Conservation (phyloP, 2,888 invertebrate genomes). For the Anaspis maculata region DNA sequence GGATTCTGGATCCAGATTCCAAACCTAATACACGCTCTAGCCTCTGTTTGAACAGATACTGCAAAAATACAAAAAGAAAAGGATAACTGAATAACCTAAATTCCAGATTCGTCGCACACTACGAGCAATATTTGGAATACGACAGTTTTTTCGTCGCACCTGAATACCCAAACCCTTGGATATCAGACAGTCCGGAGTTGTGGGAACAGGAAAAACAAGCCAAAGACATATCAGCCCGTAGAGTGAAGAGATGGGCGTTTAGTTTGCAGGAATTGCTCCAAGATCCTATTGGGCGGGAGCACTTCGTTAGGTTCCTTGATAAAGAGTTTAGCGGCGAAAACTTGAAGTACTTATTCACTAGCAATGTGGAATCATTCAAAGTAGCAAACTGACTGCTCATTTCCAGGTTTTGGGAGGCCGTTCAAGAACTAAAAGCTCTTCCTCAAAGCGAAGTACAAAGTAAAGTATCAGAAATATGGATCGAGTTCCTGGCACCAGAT, state of each 20-base stretch:
- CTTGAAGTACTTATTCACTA: slow-evolving; percentile 65
- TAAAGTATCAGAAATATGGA: slow-evolving; percentile 82
- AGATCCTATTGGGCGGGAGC: slow-evolving; percentile 93
- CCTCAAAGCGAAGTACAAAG: slow-evolving; percentile 77
- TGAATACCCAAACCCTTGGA: slow-evolving; percentile 96
- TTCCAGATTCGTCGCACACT: slow-evolving; percentile 80
- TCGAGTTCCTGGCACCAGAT: slow-evolving; percentile 87
- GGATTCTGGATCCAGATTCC: no score
- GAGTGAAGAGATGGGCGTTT: slow-evolving; percentile 96
- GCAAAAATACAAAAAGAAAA: slow-evolving; percentile 4
- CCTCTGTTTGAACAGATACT: neutral
- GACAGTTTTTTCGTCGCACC: slow-evolving; percentile 90
- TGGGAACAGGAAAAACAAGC: slow-evolving; percentile 95
- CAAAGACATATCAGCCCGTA: slow-evolving; percentile 85
- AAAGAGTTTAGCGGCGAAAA: slow-evolving; percentile 99
- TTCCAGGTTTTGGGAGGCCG: slow-evolving; percentile 87
- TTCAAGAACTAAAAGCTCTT: slow-evolving; percentile 83
- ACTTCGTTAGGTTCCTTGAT: slow-evolving; percentile 90
- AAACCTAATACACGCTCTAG: no score
- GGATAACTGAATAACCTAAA: no score
- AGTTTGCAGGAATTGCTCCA: slow-evolving; percentile 88
- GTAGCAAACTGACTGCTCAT: no score
- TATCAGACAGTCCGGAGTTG: slow-evolving; percentile 87
- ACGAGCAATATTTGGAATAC: slow-evolving; percentile 93
- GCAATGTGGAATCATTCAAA: slow-evolving; percentile 10